Base-by-base conservation (phyloP, 2,888 invertebrate species). In the Athrips mouffetella region DNA sequence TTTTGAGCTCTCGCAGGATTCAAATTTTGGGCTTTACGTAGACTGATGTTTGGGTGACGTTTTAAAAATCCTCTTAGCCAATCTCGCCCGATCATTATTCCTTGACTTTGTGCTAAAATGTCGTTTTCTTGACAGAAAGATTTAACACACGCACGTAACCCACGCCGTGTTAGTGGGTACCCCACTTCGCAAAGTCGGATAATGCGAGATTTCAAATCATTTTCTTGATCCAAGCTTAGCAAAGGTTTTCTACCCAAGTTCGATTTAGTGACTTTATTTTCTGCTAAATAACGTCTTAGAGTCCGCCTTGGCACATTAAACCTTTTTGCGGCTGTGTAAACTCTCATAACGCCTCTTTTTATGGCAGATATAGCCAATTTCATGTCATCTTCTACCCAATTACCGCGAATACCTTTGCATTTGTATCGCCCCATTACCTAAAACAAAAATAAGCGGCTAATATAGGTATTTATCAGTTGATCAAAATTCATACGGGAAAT, bases 1-100 rank as follows among this genome's bases (percentile, higher is more conserved):
- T 57, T 60, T 50, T 57, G 52, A 42, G 54, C 58, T 23, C 58
- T 47, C 45, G 54, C 55, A 44, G 58, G 56, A 48, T 60, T 60
- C 50, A 59, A 52, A 37, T 56, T 45, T 33, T 60, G 57, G 37
- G 52, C 55, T 56, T 60, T 60, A 40, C 53, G 49, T 33, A 39
- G 41, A 23, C 53, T 40, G 27, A 60, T n/a, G 31, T 59, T 49
- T 16, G 53, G 54, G 35, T 57, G 51, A 44, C 57, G 45, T 49
- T 51, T 47, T 20, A 52, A 30, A 48, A 48, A 53, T 41, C 25
- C 25, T 27, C 33, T 53, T 3, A 59, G 40, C 56, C 59, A 59
- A 18, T 52, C 45, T 30, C 50, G 49, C 20, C 23, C 49, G 48
- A n/a, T 25, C 18, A 10, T 45, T 46, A 52, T 30, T 47, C 45